Base-by-base conservation (phyloP, 1,140 invertebrate genomes). In the Trichonephila clavipes region DNA sequence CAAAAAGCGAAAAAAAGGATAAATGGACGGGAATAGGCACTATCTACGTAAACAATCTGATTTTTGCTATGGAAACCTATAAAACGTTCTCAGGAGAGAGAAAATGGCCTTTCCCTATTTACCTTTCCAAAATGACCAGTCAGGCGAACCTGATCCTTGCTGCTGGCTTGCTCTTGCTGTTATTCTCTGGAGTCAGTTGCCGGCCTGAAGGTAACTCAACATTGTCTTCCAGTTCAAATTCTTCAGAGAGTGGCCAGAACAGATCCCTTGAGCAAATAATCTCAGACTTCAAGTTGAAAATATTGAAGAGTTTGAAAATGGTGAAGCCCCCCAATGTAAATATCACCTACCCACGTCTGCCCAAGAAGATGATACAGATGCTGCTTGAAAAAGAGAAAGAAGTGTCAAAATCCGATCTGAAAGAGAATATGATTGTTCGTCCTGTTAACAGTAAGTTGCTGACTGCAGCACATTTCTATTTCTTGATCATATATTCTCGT, bases 31-130 rank as follows among this genome's bases (percentile, higher is more conserved):
- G 88, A 89, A 89, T 66, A 72, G 28, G 16, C 21, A 59, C 88
- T 51, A 89, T 89, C 88, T 89, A n/a, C 64, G 66, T 89, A 89
- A 89, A 89, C 88, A 89, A 89, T 89, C 88, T 89, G 66, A 89
- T 89, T 69, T 69, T 28, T 5, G 66, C 51, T 89, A 19, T 85
- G 21, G 40, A 21, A 12, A 8, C 18, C 86, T 88, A 88, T 88
- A 88, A 88, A 88, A 66, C 28, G 8, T 4, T 10, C 51, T 51
- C 12, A 8, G 51, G 51, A 58, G 58, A 59, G n/a, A 40, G 83
- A 85, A 59, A 34, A 61, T 28, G 40, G 51, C 58, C 83, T 85
- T 83, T 85, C 21, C 12, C 58, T 34, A 51, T 61, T 19, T 59
- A 61, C 51, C 44, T 85, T 19, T 51, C 51, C 58, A 18, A 10